Percentiles rank a stretch among this genome's conserved stretches.
These are phyloP conservation scores for Artemia franciscana DNA, from an alignment of 1,140 invertebrate genomes.

Conservation along the genomic window DNA sequence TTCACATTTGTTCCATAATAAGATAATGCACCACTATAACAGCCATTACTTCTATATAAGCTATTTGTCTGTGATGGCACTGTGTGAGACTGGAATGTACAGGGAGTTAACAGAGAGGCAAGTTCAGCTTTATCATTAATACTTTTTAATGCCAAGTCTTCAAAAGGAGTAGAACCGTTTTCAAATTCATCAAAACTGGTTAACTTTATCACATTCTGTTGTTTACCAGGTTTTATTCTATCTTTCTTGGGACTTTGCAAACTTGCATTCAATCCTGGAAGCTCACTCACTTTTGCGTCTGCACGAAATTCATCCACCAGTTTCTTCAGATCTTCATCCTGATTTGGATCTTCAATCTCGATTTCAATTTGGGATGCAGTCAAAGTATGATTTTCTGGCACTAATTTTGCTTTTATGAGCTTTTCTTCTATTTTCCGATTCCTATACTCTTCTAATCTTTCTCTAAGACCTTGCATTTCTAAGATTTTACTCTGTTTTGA, in stretches of 20 bases:
- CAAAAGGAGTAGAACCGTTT: slow-evolving; percentile 68
- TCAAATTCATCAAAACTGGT: slow-evolving; percentile 42
- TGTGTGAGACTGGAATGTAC: background rate
- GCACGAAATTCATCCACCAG: no score
- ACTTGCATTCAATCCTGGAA: background rate
- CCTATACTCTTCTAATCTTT: background rate
- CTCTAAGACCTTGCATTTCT: background rate
- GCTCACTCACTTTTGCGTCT: background rate
- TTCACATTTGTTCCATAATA: background rate
- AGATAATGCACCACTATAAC: background rate
- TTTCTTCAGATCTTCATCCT: no score
- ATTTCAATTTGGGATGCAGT: background rate
- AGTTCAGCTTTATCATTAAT: slow-evolving; percentile 71
- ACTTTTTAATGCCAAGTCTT: slow-evolving; percentile 68
- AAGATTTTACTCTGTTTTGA: background rate
- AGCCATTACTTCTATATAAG: background rate
- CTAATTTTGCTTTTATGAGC: background rate
- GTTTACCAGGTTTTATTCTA: no score
- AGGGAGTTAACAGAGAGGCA: slow-evolving; percentile 35
- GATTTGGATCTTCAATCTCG: background rate
- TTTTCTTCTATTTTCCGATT: background rate
- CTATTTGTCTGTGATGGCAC: background rate
- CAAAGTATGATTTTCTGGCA: no score
- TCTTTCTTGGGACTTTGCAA: background rate
- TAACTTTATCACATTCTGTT: background rate